Conservation (phyloP, 2,113 vertebrate species). For the Podocnemis expansa region DNA sequence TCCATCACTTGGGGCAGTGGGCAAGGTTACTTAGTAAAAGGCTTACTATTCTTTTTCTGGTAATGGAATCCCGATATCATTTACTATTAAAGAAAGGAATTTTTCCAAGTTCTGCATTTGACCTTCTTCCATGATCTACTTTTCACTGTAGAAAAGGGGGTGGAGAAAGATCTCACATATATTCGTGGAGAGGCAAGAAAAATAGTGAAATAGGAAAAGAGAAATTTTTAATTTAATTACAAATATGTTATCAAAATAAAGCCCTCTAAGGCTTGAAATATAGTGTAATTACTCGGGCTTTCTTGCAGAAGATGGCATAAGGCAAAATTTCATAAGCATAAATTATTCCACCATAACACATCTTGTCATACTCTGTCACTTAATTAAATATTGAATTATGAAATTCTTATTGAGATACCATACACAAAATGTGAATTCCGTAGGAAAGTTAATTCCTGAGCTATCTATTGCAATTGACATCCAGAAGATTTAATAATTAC, state of each 20-base stretch:
- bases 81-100: too few species aligned
- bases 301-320: constrained; percentile 49
- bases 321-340: constrained; percentile 43
- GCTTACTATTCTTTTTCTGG: background rate
- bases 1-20: background rate
- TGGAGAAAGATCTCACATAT: background rate
- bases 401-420: constrained; percentile 39
- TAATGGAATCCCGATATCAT: background rate
- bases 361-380: constrained; percentile 42
- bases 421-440: constrained; percentile 12
- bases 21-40: background rate
- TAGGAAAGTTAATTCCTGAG: background rate
- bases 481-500: constrained; percentile 11
- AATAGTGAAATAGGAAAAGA: constrained; percentile 3
- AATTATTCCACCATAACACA: constrained; percentile 57
- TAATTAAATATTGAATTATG: constrained; percentile 69
- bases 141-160: background rate
- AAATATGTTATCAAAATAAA: constrained; percentile 51
- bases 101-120: background rate
- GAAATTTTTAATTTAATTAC: constrained; percentile 46
- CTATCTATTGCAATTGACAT: constrained; percentile 31
- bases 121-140: background rate
- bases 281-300: constrained; percentile 61
- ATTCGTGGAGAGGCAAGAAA: background rate
- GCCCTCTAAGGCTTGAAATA: constrained; percentile 39